Evolutionary conservation across 2,113 vertebrate species (phyloP), one percentile per base, ranked within the genome.

Genomic region (Hippolais icterina): DNA sequence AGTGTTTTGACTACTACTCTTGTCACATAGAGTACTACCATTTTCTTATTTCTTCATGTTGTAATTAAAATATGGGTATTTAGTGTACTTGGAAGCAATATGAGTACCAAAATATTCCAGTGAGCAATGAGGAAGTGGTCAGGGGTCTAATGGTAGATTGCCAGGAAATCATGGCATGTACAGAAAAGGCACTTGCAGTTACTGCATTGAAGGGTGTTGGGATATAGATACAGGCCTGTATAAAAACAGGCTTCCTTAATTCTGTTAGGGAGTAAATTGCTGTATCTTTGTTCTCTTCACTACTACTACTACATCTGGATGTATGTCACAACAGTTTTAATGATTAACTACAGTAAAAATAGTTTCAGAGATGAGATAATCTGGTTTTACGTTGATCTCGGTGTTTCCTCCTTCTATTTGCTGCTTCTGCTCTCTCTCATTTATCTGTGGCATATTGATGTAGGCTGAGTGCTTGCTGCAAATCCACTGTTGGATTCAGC

Each of bases 111-210:
- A 69, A 69, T 77, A 20, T 50, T 74, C 50, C 25, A 42, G 0
- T 37, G 14, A 19, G 18, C 6, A 31, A 18, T 47, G 49, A 50
- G 46, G 46, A 90, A 15, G 21, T 49, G 5, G 66, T 83, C 21
- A 21, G 33, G 24, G 41, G 9, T 64, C 27, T 56, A n/a, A 42
- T 10, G 5, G 25, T 37, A 53, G 33, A 59, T 19, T 57, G 35
- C n/a, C 33, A 39, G 31, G 50, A 70, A 75, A 61, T 78, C 19
- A 61, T 15, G 17, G 14, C 22, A 11, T 19, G 5, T 39, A 18
- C 0, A 0, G 50, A 47, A 41, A 33, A 29, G 46, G 27, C 27
- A 33, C 19, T 46, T 87, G 33, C 18, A 39, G 22, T 69, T 78
- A 33, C 33, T 78, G 28, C 74, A 25, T 15, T 70, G 50, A 47